A percentile compares a stretch with the other conserved stretches of the same genome.
phyloP scores from a whole-genome alignment of 2,113 vertebrate genomes.

The Ivindomyrus marchei region DNA sequence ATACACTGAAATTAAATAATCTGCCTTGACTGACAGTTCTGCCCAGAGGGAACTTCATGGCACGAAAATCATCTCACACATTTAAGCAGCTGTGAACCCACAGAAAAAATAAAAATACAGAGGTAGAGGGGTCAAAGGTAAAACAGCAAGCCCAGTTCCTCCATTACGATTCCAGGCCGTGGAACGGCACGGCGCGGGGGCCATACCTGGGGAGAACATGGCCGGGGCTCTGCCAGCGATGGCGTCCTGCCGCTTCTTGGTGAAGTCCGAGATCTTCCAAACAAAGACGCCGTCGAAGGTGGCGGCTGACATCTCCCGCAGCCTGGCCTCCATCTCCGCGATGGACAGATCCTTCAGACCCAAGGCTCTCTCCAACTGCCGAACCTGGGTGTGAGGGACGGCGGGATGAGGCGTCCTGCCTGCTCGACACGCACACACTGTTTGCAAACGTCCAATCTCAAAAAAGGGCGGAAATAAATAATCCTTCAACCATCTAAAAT shows the following conservation, averaged over 20 bases:
- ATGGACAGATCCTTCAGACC: conserved; percentile 86
- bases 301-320: conserved; percentile 78
- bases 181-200: background rate
- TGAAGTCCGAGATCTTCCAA: conserved; percentile 91
- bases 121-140: background rate
- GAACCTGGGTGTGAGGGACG: conserved; percentile 62
- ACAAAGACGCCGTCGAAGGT: conserved; percentile 86
- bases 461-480: background rate
- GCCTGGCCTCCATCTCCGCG: conserved; percentile 85
- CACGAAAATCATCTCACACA: background rate
- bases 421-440: background rate
- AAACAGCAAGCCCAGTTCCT: background rate
- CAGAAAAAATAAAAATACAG: background rate
- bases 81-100: background rate
- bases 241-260: conserved; percentile 87
- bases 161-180: background rate
- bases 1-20: background rate
- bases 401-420: background rate
- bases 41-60: background rate
- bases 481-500: background rate
- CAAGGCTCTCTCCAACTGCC: conserved; percentile 88
- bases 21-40: background rate
- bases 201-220: conserved; percentile 91
- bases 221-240: conserved; percentile 81
- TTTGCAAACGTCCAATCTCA: background rate